Conservation (phyloP, 2,888 invertebrate species). For the Dicycla oo region DNA sequence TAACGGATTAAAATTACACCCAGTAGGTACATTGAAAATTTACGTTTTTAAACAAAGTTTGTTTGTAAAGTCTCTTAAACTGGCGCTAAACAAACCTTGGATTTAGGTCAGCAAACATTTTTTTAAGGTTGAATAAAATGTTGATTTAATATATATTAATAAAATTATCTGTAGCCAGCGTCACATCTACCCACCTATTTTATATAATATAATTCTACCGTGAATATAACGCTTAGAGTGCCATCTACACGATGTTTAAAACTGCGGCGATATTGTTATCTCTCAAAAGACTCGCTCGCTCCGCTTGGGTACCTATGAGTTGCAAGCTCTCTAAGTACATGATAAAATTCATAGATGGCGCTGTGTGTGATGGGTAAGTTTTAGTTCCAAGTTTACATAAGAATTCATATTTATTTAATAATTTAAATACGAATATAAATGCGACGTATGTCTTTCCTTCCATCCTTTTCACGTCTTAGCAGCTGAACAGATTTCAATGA, state of each 20-base stretch:
- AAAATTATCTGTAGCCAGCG: too few relatives aligned
- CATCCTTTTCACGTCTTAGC: too few relatives aligned
- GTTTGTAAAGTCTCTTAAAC: constrained; percentile 28
- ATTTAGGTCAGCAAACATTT: constrained; percentile 1
- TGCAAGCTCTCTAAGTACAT: neutral
- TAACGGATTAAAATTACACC: too few relatives aligned
- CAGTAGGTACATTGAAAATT: neutral
- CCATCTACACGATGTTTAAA: neutral
- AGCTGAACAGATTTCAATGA: too few relatives aligned
- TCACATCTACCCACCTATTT: neutral
- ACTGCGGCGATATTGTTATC: neutral
- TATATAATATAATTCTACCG: rapidly evolving
- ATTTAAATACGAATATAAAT: too few relatives aligned
- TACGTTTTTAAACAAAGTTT: constrained; percentile 14
- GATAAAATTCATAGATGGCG: constrained; percentile 1
- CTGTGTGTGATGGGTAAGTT: too few relatives aligned
- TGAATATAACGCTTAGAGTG: neutral
- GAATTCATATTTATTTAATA: too few relatives aligned
- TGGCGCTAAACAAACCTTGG: constrained; percentile 23
- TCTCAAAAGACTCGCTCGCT: neutral
- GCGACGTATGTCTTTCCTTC: too few relatives aligned
- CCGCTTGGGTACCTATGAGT: neutral
- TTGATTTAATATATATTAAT: too few relatives aligned
- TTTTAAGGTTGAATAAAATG: neutral
- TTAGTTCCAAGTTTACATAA: too few relatives aligned